A percentile compares a stretch with the other conserved stretches of the same genome.
Conservation (phyloP, 2,888 invertebrate genomes). For the Drosophila affinis region DNA sequence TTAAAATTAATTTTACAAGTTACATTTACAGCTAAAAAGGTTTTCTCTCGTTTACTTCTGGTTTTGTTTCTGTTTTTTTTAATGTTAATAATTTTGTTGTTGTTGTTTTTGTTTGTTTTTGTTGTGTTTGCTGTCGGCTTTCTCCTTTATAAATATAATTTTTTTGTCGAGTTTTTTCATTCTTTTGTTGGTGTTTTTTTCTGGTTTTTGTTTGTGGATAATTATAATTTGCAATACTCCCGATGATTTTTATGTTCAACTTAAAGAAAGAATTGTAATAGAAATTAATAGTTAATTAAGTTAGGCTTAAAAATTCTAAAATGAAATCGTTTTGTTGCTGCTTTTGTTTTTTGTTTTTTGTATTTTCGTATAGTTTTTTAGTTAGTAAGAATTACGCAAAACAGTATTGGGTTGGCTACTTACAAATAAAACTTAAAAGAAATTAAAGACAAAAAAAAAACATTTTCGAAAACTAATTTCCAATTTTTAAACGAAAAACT, state of each 20-base stretch:
- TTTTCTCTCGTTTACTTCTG: slow-evolving; percentile 38
- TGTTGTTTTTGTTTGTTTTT: slow-evolving; percentile 28
- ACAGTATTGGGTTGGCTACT: slow-evolving; percentile 70
- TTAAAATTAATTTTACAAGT: slow-evolving; percentile 74
- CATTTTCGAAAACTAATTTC: slow-evolving; percentile 13
- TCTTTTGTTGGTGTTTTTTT: slow-evolving; percentile 23
- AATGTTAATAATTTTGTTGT: slow-evolving; percentile 33
- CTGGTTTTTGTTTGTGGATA: slow-evolving; percentile 27
- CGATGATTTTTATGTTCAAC: slow-evolving; percentile 64
- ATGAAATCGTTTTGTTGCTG: slow-evolving; percentile 65
- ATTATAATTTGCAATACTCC: slow-evolving; percentile 73
- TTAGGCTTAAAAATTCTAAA: slow-evolving; percentile 62
- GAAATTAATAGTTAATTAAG: slow-evolving; percentile 42
- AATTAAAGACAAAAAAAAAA: slow-evolving; percentile 23
- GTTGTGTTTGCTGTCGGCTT: too few relatives aligned
- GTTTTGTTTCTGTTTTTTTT: slow-evolving; percentile 38
- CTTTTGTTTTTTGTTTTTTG: slow-evolving; percentile 26
- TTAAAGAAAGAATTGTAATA: slow-evolving; percentile 39
- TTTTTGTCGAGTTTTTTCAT: slow-evolving; percentile 39
- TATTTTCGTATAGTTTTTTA: slow-evolving; percentile 15
- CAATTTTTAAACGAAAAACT: slow-evolving; percentile 35
- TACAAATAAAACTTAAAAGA: slow-evolving; percentile 47
- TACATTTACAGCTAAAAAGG: slow-evolving; percentile 76
- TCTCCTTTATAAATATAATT: slow-evolving; percentile 9
- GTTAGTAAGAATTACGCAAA: slow-evolving; percentile 47